Conservation (phyloP, 2,888 invertebrate species). For the Keiferia lycopersicella region DNA sequence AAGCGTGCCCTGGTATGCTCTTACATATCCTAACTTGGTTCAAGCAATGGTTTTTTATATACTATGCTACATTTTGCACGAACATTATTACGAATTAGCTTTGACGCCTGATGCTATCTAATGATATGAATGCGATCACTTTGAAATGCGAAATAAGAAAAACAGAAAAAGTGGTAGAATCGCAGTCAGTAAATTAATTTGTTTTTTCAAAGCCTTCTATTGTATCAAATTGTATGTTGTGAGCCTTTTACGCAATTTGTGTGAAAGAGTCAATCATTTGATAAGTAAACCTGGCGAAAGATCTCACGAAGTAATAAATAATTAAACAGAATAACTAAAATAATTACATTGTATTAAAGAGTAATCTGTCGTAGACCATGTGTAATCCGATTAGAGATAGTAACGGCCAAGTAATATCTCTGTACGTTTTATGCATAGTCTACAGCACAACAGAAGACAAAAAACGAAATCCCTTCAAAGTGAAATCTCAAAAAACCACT, state of each 20-base stretch:
- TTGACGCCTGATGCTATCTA: slow-evolving; percentile 55
- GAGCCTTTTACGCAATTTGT: neutral
- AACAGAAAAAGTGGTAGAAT: neutral
- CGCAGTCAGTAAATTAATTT: neutral
- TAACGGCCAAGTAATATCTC: slow-evolving; percentile 24
- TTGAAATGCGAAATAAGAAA: neutral
- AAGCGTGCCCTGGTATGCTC: neutral
- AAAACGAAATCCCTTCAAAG: neutral
- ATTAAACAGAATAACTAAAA: neutral
- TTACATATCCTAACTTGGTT: neutral
- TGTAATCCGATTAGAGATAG: slow-evolving; percentile 24
- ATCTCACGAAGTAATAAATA: neutral
- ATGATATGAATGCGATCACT: slow-evolving; percentile 61
- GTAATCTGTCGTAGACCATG: slow-evolving; percentile 26
- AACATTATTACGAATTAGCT: slow-evolving; percentile 40
- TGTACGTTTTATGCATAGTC: slow-evolving; percentile 7
- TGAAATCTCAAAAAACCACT: neutral
- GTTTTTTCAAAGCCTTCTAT: too few species aligned
- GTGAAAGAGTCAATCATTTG: neutral
- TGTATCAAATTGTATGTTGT: too few species aligned
- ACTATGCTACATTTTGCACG: slow-evolving; percentile 2
- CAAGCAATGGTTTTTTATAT: neutral
- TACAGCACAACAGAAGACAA: neutral
- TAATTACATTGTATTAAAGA: slow-evolving; percentile 43
- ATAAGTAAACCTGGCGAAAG: neutral